phyloP scores from a whole-genome alignment of 2,797 vertebrate species.

The Anguilla megastoma region DNA sequence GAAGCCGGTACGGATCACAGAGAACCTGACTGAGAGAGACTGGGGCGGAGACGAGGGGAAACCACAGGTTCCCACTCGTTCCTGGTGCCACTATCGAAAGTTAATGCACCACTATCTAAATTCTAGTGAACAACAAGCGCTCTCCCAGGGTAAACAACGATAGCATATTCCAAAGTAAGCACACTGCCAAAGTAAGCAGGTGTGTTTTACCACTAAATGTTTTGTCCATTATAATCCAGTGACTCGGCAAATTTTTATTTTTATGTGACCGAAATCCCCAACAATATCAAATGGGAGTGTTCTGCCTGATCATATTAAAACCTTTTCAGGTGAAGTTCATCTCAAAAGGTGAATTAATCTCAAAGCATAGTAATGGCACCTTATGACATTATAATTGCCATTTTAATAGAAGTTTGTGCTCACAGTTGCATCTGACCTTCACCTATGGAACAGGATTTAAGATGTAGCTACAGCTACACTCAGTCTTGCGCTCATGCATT shows the following conservation, averaged over 20 bases:
- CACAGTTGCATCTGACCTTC: neutral
- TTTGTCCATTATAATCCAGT: slow-evolving; percentile 32
- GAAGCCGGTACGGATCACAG: neutral
- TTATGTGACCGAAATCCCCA: slow-evolving; percentile 42
- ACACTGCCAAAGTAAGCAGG: neutral
- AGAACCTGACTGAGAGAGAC: neutral
- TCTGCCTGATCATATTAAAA: neutral
- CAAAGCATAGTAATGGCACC: neutral
- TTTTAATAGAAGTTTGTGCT: neutral
- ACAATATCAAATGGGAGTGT: slow-evolving; percentile 44
- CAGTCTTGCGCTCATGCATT: no score
- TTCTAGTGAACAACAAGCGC: neutral
- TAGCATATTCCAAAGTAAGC: neutral
- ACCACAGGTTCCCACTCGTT: neutral
- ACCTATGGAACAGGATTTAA: no score
- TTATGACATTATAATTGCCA: neutral
- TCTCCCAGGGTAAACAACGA: neutral
- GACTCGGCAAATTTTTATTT: slow-evolving; percentile 55
- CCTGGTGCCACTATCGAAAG: neutral
- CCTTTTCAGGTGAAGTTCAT: neutral
- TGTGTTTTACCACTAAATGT: slow-evolving; percentile 12
- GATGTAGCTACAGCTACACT: no score
- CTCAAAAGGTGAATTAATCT: neutral
- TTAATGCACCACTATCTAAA: neutral
- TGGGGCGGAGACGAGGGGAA: neutral